Evolutionary conservation across 2,888 invertebrate species (phyloP).

Genomic region (Gari tellinella): DNA sequence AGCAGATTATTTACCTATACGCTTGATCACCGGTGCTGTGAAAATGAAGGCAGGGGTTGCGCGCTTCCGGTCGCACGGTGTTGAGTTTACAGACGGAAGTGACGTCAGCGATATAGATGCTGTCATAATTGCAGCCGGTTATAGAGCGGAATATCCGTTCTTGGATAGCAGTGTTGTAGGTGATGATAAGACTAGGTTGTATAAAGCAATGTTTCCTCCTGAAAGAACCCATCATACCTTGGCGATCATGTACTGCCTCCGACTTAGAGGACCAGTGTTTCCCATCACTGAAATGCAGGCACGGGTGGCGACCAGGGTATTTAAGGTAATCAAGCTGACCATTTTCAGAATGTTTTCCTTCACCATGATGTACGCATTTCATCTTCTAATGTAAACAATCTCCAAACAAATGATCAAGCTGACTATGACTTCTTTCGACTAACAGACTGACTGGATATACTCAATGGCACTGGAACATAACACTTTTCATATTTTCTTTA

Average conservation of each 20-base stretch:
- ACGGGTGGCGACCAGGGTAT: constrained; percentile 83
- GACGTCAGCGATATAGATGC: constrained; percentile 79
- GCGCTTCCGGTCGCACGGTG: constrained; percentile 71
- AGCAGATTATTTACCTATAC: constrained; percentile 83
- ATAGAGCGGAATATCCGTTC: constrained; percentile 84
- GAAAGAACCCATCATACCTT: constrained; percentile 80
- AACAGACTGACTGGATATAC: no score
- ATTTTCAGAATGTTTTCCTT: no score
- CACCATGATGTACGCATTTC: no score
- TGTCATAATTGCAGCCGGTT: constrained; percentile 83
- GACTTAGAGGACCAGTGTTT: constrained; percentile 85
- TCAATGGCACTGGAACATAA: no score
- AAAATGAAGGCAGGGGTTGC: constrained; percentile 79
- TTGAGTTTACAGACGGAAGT: constrained; percentile 79
- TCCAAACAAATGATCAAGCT: no score
- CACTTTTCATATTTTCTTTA: no score
- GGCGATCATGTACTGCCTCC: constrained; percentile 84
- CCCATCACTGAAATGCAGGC: constrained; percentile 85
- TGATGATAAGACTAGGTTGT: constrained; percentile 81
- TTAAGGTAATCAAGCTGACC: constrained; percentile 79
- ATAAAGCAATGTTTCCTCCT: constrained; percentile 84
- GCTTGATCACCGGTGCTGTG: constrained; percentile 82
- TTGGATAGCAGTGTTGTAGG: constrained; percentile 78
- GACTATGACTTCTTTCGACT: no score
- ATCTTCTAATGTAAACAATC: no score